A percentile compares a stretch with the other conserved stretches of the same genome.
Evolutionary conservation across 2,113 vertebrate genomes (phyloP).

Genomic region (Nothocercus nigrocapillus): DNA sequence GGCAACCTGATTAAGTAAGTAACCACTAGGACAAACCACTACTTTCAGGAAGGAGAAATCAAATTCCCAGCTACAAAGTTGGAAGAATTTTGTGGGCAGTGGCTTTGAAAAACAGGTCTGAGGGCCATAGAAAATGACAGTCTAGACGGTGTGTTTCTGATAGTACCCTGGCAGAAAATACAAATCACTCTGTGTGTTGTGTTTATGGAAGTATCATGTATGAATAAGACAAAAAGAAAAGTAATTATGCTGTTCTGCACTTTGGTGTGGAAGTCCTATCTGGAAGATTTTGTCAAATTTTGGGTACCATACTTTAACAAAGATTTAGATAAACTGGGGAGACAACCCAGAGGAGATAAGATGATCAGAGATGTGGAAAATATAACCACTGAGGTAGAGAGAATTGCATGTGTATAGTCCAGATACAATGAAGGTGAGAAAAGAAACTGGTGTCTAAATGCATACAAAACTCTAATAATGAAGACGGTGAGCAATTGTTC

Average conservation of each 20-base stretch:
- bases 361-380: conserved; percentile 6
- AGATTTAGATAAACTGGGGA: neutral
- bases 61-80: neutral
- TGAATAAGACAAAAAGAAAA: neutral
- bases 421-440: neutral
- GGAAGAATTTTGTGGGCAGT: neutral
- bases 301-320: neutral
- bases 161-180: neutral
- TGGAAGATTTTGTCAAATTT: neutral
- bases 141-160: neutral
- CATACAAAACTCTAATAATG: neutral
- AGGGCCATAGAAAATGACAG: neutral
- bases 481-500: neutral
- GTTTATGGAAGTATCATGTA: neutral
- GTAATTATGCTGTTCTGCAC: neutral
- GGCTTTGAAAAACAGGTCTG: neutral
- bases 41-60: neutral
- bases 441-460: neutral
- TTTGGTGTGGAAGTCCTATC: neutral
- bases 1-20: neutral
- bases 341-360: neutral
- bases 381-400: neutral
- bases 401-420: conserved; percentile 42
- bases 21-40: neutral
- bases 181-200: neutral